phyloP scores from a whole-genome alignment of 1,140 invertebrate genomes.

The Papilio dardanus region DNA sequence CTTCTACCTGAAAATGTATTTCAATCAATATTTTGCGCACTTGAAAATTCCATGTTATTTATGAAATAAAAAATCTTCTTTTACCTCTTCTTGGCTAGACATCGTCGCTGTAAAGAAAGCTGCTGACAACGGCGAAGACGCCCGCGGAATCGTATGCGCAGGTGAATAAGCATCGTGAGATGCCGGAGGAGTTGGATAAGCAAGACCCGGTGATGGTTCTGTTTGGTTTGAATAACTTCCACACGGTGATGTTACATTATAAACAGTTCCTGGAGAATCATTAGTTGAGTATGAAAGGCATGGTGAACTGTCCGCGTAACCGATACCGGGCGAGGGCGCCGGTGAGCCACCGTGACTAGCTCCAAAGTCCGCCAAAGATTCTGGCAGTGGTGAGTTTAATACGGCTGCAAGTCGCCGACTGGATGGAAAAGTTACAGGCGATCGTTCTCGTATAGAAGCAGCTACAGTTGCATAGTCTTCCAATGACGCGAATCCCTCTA shows the following conservation, averaged over 20 bases:
- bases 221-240: conserved; percentile 80
- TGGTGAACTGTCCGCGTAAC: conserved; percentile 68
- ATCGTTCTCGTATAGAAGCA: conserved; percentile 82
- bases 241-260: conserved; percentile 72
- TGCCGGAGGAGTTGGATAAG: conserved; percentile 92
- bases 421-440: conserved; percentile 85
- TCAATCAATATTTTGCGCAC: neutral
- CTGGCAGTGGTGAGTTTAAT: conserved; percentile 88
- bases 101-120: conserved; percentile 94
- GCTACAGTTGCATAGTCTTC: conserved; percentile 85
- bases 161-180: conserved; percentile 90
- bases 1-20: conserved; percentile 84
- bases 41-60: neutral
- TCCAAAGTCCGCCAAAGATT: conserved; percentile 91
- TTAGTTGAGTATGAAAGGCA: conserved; percentile 73
- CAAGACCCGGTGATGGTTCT: conserved; percentile 88
- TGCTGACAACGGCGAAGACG: conserved; percentile 86
- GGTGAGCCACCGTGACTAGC: conserved; percentile 86
- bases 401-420: conserved; percentile 89
- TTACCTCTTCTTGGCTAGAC: conserved; percentile 89
- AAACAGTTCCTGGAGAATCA: conserved; percentile 71
- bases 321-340: conserved; percentile 76
- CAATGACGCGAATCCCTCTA: conserved; percentile 86
- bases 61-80: conserved; percentile 8
- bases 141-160: conserved; percentile 75